These are phyloP conservation scores for Cynocephalus volans DNA, from an alignment of 2,113 vertebrate species.

Conservation along the genomic window DNA sequence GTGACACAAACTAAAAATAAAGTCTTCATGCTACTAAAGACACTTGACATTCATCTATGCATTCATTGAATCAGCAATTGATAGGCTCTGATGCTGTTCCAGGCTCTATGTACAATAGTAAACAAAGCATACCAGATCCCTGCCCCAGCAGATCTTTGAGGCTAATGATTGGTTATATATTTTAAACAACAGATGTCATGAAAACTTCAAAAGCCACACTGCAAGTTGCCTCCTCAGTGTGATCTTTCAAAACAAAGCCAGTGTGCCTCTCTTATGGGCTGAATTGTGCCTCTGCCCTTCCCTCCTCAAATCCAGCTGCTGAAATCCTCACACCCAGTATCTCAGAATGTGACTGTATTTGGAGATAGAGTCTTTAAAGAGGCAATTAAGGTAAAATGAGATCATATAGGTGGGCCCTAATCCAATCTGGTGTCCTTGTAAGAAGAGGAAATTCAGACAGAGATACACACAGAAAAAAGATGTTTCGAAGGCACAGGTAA, in stretches of 20 bases:
- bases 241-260: not conserved
- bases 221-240: not conserved
- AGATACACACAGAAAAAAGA: not conserved
- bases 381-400: not conserved
- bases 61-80: not conserved
- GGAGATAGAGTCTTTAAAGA: not conserved
- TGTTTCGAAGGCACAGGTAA: not conserved
- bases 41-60: not conserved
- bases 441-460: not conserved
- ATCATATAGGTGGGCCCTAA: not conserved
- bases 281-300: not conserved
- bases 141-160: not conserved
- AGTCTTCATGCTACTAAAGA: not conserved
- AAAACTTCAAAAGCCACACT: not conserved
- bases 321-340: not conserved
- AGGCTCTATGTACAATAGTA: not conserved
- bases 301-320: not conserved
- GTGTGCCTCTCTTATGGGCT: not conserved
- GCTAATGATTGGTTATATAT: not conserved
- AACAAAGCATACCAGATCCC: not conserved
- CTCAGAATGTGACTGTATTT: not conserved
- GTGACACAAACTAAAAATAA: not conserved
- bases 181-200: not conserved
- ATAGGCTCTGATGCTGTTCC: not conserved
- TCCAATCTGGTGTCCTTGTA: not conserved